Evolutionary conservation across 2,113 vertebrate species (phyloP), one percentile per base, ranked within the genome.

Genomic region (Dipodomys stephensi): DNA sequence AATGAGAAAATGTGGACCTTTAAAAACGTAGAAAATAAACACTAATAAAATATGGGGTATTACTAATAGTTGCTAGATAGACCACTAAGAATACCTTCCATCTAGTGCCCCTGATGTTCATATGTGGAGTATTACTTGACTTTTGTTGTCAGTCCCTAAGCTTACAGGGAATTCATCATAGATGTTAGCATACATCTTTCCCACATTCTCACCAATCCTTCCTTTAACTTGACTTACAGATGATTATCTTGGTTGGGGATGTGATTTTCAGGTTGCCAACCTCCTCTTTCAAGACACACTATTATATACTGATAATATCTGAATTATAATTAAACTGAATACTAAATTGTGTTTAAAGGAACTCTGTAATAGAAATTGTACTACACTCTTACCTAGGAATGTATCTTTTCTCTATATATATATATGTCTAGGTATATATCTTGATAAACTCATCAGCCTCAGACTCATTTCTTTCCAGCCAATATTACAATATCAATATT

Each of bases 271-370:
- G 25, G 10, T 81, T 18, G 13, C 30, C 64, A 16, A 32, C 49
- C 28, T 87, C 68, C 44, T 82, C 88, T 67, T 86, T 82, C 57
- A 71, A 20, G 20, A 71, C 28, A 84, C 46, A 49, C 4, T 78
- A 73, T 28, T 91, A 39, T 91, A 39, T 68, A 91, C 4, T 57
- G 53, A 57, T 57, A 67, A 91, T 19, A 92, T 69, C 68, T 71
- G 64, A 83, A 64, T 44, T 28, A 82, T 32, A 83, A 62, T 12
- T 83, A 44, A 8, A 87, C 28, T 49, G 80, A 83, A 83, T 35
- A 28, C 71, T 83, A 62, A 60, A 65, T 23, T 65, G 32, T 30
- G 71, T 8, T 16, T 79, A 93, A 39, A 39, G 39, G 39, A 39
- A 39, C 39, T 39, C 39, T 39, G 39, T 39, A 39, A 23, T 15